Conservation (phyloP, 2,113 vertebrate genomes). For the Indicator maculatus region DNA sequence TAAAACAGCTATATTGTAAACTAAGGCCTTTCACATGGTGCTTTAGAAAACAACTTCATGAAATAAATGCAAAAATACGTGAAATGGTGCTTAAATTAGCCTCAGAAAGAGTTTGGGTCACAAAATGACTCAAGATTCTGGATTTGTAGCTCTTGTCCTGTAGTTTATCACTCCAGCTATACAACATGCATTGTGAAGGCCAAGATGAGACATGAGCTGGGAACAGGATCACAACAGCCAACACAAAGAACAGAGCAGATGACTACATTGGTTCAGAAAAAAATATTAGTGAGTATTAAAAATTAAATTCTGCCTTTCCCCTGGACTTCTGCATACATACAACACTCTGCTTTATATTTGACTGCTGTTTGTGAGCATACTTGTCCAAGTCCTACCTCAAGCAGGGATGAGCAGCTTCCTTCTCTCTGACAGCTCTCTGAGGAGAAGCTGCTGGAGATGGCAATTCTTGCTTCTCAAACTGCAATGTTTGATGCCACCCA, state of each 20-base stretch:
- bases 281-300: background rate
- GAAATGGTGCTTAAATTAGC: background rate
- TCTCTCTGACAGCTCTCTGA: rapidly evolving
- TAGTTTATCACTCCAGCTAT: background rate
- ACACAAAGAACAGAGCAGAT: background rate
- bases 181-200: background rate
- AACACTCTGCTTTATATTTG: background rate
- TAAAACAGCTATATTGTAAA: background rate
- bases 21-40: background rate
- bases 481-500: background rate
- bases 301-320: background rate
- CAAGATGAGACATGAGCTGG: background rate
- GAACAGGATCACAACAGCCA: background rate
- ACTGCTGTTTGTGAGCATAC: rapidly evolving
- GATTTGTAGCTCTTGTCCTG: background rate
- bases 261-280: background rate
- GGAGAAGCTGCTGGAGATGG: background rate
- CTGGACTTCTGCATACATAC: background rate
- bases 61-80: too few species aligned
- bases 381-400: background rate
- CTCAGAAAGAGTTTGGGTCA: background rate
- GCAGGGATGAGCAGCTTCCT: background rate
- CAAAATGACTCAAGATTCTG: background rate
- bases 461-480: background rate
- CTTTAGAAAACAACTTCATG: background rate